A percentile compares a stretch with the other conserved stretches of the same genome.
phyloP scores from a whole-genome alignment of 2,113 vertebrate genomes.

The Xiphophorus maculatus region DNA sequence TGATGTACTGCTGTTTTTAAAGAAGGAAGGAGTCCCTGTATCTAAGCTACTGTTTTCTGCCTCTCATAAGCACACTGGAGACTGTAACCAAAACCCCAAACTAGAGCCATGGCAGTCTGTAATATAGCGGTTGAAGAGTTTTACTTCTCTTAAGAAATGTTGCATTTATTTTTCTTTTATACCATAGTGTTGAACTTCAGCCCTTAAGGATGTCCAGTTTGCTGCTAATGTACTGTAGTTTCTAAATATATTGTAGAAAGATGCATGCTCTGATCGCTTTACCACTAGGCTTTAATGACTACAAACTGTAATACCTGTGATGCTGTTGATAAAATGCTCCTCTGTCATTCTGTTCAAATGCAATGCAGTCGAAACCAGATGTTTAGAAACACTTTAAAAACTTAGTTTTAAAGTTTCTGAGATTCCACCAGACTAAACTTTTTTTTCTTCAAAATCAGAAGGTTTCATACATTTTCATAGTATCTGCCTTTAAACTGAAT shows the following conservation, averaged over 20 bases:
- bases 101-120: slow-evolving; percentile 87
- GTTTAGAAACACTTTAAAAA: background rate
- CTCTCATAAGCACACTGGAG: slow-evolving; percentile 94
- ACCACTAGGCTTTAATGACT: slow-evolving; percentile 89
- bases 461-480: too few relatives aligned
- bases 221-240: slow-evolving; percentile 90
- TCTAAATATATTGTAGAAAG: slow-evolving; percentile 85
- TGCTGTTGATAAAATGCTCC: slow-evolving; percentile 79
- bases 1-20: slow-evolving; percentile 97
- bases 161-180: slow-evolving; percentile 71
- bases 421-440: too few relatives aligned
- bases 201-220: slow-evolving; percentile 87
- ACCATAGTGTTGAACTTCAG: slow-evolving; percentile 84
- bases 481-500: too few relatives aligned
- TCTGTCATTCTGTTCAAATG: slow-evolving; percentile 80
- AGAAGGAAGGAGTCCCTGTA: slow-evolving; percentile 87
- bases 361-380: slow-evolving; percentile 14
- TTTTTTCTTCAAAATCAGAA: too few relatives aligned
- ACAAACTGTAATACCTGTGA: slow-evolving; percentile 83
- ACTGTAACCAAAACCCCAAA: slow-evolving; percentile 85
- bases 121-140: slow-evolving; percentile 83
- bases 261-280: slow-evolving; percentile 88
- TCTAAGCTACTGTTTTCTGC: slow-evolving; percentile 92
- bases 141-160: slow-evolving; percentile 77
- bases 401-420: too few relatives aligned